Base-by-base conservation (phyloP, 1,140 invertebrate species). In the Lepidurus packardi region DNA sequence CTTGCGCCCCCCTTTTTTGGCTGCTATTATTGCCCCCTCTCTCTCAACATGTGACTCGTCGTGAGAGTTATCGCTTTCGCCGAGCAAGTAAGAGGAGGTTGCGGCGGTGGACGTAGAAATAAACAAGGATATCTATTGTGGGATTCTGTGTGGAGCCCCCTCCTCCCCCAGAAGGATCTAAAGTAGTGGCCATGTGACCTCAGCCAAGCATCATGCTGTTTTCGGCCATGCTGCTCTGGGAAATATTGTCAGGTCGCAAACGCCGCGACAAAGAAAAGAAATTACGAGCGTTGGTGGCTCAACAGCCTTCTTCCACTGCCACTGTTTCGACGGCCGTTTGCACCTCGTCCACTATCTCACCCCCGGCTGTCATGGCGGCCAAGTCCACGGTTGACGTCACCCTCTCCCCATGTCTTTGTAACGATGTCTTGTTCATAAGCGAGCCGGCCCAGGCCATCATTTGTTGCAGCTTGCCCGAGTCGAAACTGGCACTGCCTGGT, bases 171-270 rank as follows among this genome's bases (percentile, higher is more conserved):
- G 21, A 9, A 21, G 21, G 21, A 21, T 65, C 6, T 21, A 65
- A 65, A n/a, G 53, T 21, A 7, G 53, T 65, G 53, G 21, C 53
- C 53, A 65, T 65, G 53, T 65, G 53, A 65, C 53, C 53, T 65
- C 53, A 13, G 53, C 53, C 0, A 65, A 34, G 3, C 53, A 65
- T 65, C 53, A 65, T 65, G 53, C 53, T 65, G 53, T 65, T 65
- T 65, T 65, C 53, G 53, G 53, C 53, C 53, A 78, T 78, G 73
- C 41, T 74, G 43, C 73, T 78, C 43, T 78, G 73, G 77, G 73
- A 78, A 43, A 21, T 73, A 44, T 77, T 79, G 78, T 73, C 75
- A 25, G 78, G 74, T 34, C 21, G 47, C n/a, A 44, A 43, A 42
- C 21, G 43, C n/a, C 75, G 75, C 24, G 45, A 79, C 45, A 53